Evolutionary conservation across 2,888 invertebrate genomes (phyloP).

Genomic region (Oscheius sp.): DNA sequence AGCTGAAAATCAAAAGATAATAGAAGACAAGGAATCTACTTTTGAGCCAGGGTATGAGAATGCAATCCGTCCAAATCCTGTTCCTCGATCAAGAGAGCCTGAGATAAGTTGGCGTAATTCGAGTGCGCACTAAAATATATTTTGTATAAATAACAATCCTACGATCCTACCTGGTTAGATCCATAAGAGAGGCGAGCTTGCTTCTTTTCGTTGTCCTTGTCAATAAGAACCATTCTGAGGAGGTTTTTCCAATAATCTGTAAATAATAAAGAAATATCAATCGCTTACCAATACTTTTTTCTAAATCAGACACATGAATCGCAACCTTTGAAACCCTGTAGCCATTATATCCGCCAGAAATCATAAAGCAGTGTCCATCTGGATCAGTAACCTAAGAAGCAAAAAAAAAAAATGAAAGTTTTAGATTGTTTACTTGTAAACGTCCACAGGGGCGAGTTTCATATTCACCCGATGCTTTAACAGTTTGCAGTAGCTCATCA

Average conservation of each 20-base stretch:
- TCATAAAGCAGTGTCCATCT: constrained; percentile 87
- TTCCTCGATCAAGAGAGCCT: constrained; percentile 80
- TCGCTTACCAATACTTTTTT: constrained; percentile 76
- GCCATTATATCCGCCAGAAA: not conserved
- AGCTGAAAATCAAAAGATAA: constrained; percentile 76
- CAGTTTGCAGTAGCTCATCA: constrained; percentile 75
- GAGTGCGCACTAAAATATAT: constrained; percentile 76
- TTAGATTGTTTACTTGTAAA: constrained; percentile 74
- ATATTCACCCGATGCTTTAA: constrained; percentile 21
- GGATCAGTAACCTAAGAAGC: constrained; percentile 78
- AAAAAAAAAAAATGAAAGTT: not conserved
- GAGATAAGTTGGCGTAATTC: constrained; percentile 76
- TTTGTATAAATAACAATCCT: not conserved
- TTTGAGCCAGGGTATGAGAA: constrained; percentile 82
- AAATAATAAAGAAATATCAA: not conserved
- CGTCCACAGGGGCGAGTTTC: constrained; percentile 58
- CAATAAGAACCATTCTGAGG: constrained; percentile 80
- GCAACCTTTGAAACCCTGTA: not conserved
- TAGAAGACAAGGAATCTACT: constrained; percentile 30
- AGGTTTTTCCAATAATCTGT: constrained; percentile 85
- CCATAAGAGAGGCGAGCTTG: constrained; percentile 44
- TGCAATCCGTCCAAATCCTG: constrained; percentile 93
- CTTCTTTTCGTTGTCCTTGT: constrained; percentile 71
- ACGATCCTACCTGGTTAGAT: constrained; percentile 42
- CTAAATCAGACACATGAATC: constrained; percentile 79